Conservation (phyloP, 2,797 vertebrate species). For the Enteromius afrohamiltoni region DNA sequence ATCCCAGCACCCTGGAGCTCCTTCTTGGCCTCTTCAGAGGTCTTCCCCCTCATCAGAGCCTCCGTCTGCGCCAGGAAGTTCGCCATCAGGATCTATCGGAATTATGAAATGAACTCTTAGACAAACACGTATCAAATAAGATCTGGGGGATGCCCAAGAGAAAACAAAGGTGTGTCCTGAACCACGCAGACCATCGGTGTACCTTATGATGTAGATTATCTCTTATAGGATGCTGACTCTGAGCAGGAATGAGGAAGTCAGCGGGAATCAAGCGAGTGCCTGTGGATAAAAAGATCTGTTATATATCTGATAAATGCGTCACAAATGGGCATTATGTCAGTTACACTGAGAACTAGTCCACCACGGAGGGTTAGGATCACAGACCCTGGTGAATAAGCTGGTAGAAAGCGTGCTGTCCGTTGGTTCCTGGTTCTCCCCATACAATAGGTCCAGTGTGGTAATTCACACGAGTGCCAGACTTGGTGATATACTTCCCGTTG, state of each 20-base stretch:
- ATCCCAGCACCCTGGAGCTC: conserved; percentile 88
- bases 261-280: conserved; percentile 95
- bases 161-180: background rate
- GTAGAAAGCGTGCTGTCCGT: conserved; percentile 97
- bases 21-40: conserved; percentile 86
- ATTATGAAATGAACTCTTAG: background rate
- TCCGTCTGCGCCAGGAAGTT: conserved; percentile 98
- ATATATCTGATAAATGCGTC: background rate
- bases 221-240: conserved; percentile 92
- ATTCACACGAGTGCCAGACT: conserved; percentile 85
- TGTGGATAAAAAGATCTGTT: conserved; percentile 61
- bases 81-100: conserved; percentile 87
- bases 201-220: conserved; percentile 96
- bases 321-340: background rate
- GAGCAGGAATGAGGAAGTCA: conserved; percentile 94
- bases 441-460: conserved; percentile 95
- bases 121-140: background rate
- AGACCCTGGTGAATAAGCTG: conserved; percentile 98
- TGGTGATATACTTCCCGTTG: conserved; percentile 96
- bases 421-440: conserved; percentile 98
- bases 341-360: background rate
- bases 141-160: background rate
- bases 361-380: background rate
- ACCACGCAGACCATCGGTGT: background rate
- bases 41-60: conserved; percentile 96